Evolutionary conservation across 2,113 vertebrate genomes (phyloP), one percentile per base, ranked within the genome.

Genomic region (Mirounga angustirostris): DNA sequence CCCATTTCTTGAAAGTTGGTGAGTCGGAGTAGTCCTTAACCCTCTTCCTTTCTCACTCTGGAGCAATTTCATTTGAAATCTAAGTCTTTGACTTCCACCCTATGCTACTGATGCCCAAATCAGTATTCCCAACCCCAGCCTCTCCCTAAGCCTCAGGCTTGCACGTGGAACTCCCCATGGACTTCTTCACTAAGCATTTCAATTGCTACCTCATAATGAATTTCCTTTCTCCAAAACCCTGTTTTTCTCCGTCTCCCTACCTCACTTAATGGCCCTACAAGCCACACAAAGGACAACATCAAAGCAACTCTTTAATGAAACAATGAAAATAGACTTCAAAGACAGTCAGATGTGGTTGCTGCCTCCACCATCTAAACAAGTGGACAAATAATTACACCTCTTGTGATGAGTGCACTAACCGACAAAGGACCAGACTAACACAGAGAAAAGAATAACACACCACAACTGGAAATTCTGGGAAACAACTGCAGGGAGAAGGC

Each of bases 281-380:
- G 52, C 30, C 81, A 91, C 61, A 94, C 40, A 91, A 89, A 97
- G 40, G 46, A 91, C 13, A 95, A 67, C 56, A 89, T 69, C 79
- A 85, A 95, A 94, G 91, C 16, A 92, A 59, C 83, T 80, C 97
- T 94, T 91, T 63, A 63, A 89, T 81, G 30, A 89, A 92, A 94
- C 36, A 89, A 96, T 91, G 81, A 93, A 95, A 91, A 94, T 2
- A 83, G 87, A 91, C 91, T 96, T 93, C 74, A 65, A 89, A 91
- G 73, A 91, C 54, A 88, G 6, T 79, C 79, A 96, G 52, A 93
- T 86, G 58, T 59, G 24, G 67, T 71, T 21, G 30, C 67, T 71
- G 90, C 24, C 69, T 76, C 74, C 86, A 74, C 1, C 54, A 61
- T 52, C 85, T 58, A 78, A 91, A 82, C 95, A 96, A n/a, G 59